phyloP scores from a whole-genome alignment of 2,113 vertebrate genomes.

The Labeo rohita region DNA sequence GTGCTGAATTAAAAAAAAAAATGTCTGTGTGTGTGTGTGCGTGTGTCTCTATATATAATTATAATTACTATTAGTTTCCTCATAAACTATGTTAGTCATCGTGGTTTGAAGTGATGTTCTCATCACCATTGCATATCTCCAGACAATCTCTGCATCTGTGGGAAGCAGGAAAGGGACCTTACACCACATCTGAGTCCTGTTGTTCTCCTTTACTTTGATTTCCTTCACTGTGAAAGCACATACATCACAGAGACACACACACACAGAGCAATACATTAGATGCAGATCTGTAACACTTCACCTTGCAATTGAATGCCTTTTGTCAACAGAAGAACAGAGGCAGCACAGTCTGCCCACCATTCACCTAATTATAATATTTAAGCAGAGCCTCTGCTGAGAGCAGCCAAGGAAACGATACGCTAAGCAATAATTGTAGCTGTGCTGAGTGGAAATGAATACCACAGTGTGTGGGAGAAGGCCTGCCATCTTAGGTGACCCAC shows the following conservation, averaged over 20 bases:
- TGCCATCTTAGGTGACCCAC: constrained; percentile 73
- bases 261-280: constrained; percentile 32
- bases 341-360: constrained; percentile 62
- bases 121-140: constrained; percentile 69
- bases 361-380: constrained; percentile 74
- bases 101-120: neutral
- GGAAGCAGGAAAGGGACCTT: constrained; percentile 69
- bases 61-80: neutral
- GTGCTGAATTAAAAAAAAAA: too few species aligned
- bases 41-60: neutral
- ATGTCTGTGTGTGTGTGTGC: too few species aligned
- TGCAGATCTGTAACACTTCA: constrained; percentile 51
- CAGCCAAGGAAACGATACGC: constrained; percentile 71
- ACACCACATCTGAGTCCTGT: constrained; percentile 66
- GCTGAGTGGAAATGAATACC: constrained; percentile 69
- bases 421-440: constrained; percentile 68
- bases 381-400: constrained; percentile 66
- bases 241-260: constrained; percentile 7
- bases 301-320: constrained; percentile 44
- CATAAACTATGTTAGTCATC: neutral
- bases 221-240: constrained; percentile 64
- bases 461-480: constrained; percentile 69
- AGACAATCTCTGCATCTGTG: constrained; percentile 62
- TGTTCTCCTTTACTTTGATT: constrained; percentile 67
- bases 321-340: constrained; percentile 31